Base-by-base conservation (phyloP, 2,888 invertebrate genomes). In the Pammene fasciana region DNA sequence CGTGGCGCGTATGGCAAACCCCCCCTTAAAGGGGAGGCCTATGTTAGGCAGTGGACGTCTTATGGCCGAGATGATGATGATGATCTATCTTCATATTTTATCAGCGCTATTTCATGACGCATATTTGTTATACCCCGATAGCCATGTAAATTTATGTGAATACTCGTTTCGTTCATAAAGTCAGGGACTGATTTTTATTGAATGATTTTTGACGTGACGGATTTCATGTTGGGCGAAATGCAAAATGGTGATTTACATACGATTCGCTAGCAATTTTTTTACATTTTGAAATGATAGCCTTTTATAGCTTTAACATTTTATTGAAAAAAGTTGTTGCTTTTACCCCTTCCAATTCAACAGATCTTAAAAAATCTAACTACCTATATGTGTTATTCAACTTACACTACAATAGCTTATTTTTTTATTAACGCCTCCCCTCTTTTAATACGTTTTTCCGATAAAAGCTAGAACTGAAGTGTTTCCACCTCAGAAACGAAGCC, bases 171-270 rank as follows among this genome's bases (percentile, higher is more conserved):
- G 36, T 54, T 61, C 45, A 41, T 50, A 41, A 57, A 68, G 64
- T 50, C 65, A 16, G 13, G 34, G 41, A 14, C 41, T 62, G 56
- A 57, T 56, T 52, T 68, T 65, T 57, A 64, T 68, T 59, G 57
- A 65, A 64, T 52, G 68, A 65, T 45, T 59, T 64, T 48, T 68
- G 52, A 14, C 68, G 57, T 50, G 46, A 65, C 57, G 36, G 38
- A 65, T 68, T 68, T 65, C 36, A 52, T 45, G 52, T 50, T 16
- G 50, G 14, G 13, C 57, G 57, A 46, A 60, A 60, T 67, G 64
- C 57, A 57, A 65, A 68, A 52, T 45, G 57, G 68, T 8, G 41
- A 68, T 68, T 68, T 68, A 59, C 57, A 64, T 68, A 48, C 50
- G 43, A 50, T 7, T 5, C 50, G 50, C 38, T 26, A 0, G 41